Evolutionary conservation across 2,797 vertebrate species (phyloP).

Genomic region (Squalus acanthias): DNA sequence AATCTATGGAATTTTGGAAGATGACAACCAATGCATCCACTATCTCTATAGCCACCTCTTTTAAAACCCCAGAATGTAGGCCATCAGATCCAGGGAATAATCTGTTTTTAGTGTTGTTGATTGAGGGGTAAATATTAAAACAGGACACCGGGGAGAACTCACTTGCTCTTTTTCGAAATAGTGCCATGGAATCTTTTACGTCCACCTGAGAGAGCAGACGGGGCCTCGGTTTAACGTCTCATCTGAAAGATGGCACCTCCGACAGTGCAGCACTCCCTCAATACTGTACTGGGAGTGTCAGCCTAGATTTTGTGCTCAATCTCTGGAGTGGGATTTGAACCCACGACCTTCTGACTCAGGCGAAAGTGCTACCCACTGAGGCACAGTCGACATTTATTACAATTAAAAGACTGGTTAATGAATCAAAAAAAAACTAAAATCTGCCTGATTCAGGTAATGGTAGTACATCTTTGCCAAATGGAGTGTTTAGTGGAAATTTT

Average conservation of each 20-base stretch:
- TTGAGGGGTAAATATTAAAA: background rate
- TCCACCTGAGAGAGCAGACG: background rate
- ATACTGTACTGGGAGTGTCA: background rate
- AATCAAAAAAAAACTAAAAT: background rate
- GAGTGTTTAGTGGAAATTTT: background rate
- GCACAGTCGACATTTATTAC: no score
- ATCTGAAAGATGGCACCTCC: background rate
- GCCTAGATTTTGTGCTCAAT: background rate
- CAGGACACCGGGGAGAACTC: background rate
- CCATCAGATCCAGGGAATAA: no score
- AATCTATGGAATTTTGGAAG: no score
- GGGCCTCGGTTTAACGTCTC: background rate
- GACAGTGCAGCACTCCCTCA: background rate
- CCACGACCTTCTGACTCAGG: no score
- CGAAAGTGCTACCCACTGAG: no score
- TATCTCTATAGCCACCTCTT: no score
- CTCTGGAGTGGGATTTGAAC: no score
- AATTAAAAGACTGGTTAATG: no score
- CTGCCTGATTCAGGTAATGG: background rate
- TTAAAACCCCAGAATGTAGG: no score
- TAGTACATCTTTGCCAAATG: background rate
- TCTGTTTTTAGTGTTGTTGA: background rate
- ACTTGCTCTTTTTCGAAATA: background rate
- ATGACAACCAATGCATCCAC: no score
- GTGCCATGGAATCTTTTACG: background rate